Conservation (phyloP, 2,797 vertebrate species). For the Myotis planiceps region DNA sequence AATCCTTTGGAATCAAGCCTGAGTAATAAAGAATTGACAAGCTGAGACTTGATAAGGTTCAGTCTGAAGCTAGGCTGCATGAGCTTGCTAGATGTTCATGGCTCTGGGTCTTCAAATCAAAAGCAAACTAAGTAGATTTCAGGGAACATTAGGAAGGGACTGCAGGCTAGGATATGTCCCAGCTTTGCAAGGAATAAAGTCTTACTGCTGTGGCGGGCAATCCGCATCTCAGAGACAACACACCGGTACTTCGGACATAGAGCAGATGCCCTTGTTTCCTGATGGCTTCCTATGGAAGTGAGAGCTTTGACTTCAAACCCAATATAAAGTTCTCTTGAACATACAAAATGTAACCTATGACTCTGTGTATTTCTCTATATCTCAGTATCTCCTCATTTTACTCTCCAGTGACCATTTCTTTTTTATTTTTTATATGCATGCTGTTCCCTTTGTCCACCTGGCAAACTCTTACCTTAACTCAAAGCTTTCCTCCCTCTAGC, state of each 20-base stretch:
- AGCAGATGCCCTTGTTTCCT: not conserved
- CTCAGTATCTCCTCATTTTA: not conserved
- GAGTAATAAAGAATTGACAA: conserved; percentile 10
- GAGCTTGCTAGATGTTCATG: not conserved
- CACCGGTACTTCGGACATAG: not conserved
- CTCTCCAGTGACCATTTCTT: not conserved
- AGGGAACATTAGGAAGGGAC: not conserved
- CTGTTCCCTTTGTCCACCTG: not conserved
- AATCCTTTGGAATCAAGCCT: conserved; percentile 1
- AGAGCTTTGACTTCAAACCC: conserved; percentile 25
- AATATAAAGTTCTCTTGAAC: conserved; percentile 31
- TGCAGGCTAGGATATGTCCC: not conserved
- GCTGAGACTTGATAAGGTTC: not conserved
- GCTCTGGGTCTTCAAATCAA: not conserved
- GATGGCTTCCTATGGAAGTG: not conserved
- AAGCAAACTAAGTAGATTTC: not conserved
- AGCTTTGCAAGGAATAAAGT: conserved; percentile 1
- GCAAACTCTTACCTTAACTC: not conserved
- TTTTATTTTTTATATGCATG: not conserved
- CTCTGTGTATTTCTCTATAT: not conserved
- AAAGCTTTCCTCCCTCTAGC: not conserved
- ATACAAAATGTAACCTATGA: not conserved
- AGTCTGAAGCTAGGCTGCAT: not conserved
- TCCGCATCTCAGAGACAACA: not conserved
- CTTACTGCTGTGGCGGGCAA: not conserved